phyloP scores from a whole-genome alignment of 2,797 vertebrate genomes.

The Lateolabrax maculatus region DNA sequence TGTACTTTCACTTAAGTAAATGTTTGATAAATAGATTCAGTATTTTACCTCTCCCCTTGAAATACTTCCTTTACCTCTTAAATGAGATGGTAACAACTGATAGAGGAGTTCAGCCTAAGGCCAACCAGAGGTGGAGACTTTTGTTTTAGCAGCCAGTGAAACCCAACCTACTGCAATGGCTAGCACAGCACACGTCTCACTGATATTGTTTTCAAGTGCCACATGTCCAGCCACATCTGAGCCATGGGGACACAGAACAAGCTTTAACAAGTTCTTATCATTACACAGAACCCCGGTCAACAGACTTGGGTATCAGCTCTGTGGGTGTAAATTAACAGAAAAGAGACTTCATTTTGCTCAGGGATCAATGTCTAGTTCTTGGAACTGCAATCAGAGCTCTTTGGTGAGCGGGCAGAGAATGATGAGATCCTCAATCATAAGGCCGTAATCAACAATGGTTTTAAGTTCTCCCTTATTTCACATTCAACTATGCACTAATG shows the following conservation, averaged over 20 bases:
- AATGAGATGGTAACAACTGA: conserved; percentile 30
- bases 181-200: conserved; percentile 67
- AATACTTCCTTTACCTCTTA: conserved; percentile 41
- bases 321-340: conserved; percentile 89
- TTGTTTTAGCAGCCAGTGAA: conserved; percentile 82
- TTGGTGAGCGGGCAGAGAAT: conserved; percentile 72
- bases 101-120: conserved; percentile 50
- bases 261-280: conserved; percentile 81
- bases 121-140: conserved; percentile 65
- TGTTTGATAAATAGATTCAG: neutral
- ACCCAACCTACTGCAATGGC: conserved; percentile 70
- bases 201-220: conserved; percentile 73
- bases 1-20: neutral
- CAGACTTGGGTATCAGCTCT: conserved; percentile 83
- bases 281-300: conserved; percentile 84
- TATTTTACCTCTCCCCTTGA: conserved; percentile 25
- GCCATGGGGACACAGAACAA: conserved; percentile 58
- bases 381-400: conserved; percentile 88
- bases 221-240: conserved; percentile 70
- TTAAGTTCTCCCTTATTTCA: conserved; percentile 88
- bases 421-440: conserved; percentile 87
- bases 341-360: conserved; percentile 87
- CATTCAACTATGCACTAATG: conserved; percentile 89
- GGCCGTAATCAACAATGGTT: conserved; percentile 88
- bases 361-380: conserved; percentile 91